A percentile compares a stretch with the other conserved stretches of the same genome.
Evolutionary conservation across 2,113 vertebrate species (phyloP).

Genomic region (Henicopernis longicauda): DNA sequence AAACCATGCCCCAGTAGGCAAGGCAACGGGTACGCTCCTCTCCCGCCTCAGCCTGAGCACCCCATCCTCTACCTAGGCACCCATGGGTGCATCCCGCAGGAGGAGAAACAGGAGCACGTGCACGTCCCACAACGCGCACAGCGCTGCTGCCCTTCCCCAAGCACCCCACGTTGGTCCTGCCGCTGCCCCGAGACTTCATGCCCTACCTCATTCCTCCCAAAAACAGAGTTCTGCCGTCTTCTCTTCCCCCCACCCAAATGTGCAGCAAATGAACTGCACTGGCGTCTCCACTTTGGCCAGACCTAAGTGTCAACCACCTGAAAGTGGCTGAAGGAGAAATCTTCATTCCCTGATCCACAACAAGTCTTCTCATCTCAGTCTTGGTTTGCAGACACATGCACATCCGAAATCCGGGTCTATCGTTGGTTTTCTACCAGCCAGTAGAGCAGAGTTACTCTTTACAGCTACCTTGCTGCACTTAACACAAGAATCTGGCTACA

Average conservation of each 20-base stretch:
- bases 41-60: not conserved
- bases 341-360: not conserved
- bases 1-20: not conserved
- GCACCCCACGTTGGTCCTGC: not conserved
- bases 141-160: not conserved
- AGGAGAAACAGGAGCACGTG: not conserved
- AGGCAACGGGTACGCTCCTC: not conserved
- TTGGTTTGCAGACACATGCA: not conserved
- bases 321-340: not conserved
- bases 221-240: not conserved
- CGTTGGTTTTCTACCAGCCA: not conserved
- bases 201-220: not conserved
- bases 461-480: not conserved
- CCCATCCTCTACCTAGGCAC: not conserved
- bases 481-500: not conserved
- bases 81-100: not conserved
- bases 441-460: not conserved
- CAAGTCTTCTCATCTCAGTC: not conserved
- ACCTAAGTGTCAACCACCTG: not conserved
- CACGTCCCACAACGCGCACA: fast-evolving
- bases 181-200: not conserved
- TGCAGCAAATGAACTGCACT: not conserved
- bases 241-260: not conserved
- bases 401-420: not conserved
- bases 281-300: not conserved